Evolutionary conservation across 2,797 vertebrate species (phyloP).

Genomic region (Sebastes minor): DNA sequence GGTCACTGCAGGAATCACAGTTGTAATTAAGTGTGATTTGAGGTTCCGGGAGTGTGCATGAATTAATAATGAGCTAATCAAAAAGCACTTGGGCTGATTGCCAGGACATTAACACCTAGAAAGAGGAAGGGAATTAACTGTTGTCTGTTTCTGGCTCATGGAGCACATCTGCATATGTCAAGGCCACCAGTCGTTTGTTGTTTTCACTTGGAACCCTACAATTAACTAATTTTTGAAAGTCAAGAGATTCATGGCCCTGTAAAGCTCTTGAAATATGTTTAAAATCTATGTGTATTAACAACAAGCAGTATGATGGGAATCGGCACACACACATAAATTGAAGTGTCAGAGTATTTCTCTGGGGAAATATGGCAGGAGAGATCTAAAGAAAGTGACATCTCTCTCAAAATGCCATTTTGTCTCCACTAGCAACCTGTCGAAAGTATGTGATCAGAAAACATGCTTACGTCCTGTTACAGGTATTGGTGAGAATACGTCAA

Average conservation of each 20-base stretch:
- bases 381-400: constrained; percentile 38
- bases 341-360: constrained; percentile 59
- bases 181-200: constrained; percentile 29
- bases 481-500: not conserved
- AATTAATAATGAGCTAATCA: constrained; percentile 84
- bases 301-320: constrained; percentile 19
- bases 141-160: constrained; percentile 49
- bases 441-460: constrained; percentile 25
- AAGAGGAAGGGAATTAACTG: constrained; percentile 51
- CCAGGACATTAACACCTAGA: constrained; percentile 66
- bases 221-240: constrained; percentile 26
- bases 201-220: constrained; percentile 42
- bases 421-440: constrained; percentile 28
- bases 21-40: constrained; percentile 82
- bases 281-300: constrained; percentile 9
- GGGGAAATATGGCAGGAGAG: constrained; percentile 61
- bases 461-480: not conserved
- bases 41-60: constrained; percentile 75
- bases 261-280: not conserved
- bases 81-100: constrained; percentile 79
- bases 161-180: constrained; percentile 51
- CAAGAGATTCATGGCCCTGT: not conserved
- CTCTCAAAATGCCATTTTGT: constrained; percentile 41
- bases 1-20: constrained; percentile 76
- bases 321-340: constrained; percentile 23